These are phyloP conservation scores for Eretmochelys imbricata DNA, from an alignment of 2,113 vertebrate genomes.

Conservation along the genomic window DNA sequence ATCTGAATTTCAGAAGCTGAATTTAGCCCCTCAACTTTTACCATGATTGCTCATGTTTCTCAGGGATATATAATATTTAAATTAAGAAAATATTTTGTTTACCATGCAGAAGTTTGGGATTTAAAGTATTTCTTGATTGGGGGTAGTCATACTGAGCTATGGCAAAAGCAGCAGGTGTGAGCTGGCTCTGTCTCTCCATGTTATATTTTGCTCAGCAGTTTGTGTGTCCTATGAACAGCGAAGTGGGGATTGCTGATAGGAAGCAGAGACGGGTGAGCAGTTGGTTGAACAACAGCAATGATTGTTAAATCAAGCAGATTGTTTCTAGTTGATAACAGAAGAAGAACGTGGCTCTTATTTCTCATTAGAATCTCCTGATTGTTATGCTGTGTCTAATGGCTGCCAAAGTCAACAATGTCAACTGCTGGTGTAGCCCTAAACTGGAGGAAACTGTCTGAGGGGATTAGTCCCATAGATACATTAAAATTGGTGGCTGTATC, in stretches of 20 bases:
- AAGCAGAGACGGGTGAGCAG: background rate
- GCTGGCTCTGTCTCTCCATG: background rate
- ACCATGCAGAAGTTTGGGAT: background rate
- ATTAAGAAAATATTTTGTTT: background rate
- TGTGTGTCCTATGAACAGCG: background rate
- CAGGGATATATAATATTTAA: background rate
- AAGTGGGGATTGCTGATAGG: background rate
- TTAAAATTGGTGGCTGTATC: background rate
- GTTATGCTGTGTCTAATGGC: background rate
- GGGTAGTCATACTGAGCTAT: background rate
- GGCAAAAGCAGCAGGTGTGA: background rate
- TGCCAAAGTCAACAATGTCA: background rate
- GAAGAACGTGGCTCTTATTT: background rate
- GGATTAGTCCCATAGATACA: background rate
- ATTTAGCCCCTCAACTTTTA: background rate
- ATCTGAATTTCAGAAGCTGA: background rate
- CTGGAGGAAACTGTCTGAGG: background rate
- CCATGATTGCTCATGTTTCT: background rate
- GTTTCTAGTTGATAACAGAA: background rate
- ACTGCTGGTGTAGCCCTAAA: background rate
- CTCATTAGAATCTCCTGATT: background rate
- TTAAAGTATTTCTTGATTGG: background rate
- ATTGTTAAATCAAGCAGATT: conserved; percentile 29
- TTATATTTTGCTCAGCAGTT: background rate
- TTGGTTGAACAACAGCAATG: conserved; percentile 24